Evolutionary conservation across 2,113 vertebrate species (phyloP).

Genomic region (Mustela lutreola): DNA sequence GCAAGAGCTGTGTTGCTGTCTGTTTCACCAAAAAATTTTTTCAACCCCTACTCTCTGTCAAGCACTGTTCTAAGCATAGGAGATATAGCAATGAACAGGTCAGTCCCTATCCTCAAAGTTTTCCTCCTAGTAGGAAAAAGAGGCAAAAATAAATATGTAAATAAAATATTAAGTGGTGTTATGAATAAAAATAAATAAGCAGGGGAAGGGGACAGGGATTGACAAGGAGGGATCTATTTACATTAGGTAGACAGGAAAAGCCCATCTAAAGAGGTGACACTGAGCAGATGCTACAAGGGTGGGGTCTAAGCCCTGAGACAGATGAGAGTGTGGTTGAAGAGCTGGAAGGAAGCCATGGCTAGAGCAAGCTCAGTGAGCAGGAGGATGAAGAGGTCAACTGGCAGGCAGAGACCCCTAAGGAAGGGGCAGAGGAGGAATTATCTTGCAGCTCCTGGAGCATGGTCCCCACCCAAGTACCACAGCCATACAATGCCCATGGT

Average conservation of each 20-base stretch:
- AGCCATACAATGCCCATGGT: not conserved
- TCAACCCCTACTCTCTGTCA: not conserved
- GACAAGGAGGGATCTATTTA: not conserved
- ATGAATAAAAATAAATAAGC: not conserved
- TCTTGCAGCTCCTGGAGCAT: not conserved
- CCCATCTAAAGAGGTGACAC: not conserved
- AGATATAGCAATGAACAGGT: not conserved
- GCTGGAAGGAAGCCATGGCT: not conserved
- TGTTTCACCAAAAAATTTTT: not conserved
- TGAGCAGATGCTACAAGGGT: not conserved
- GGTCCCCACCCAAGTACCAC: not conserved
- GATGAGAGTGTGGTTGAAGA: not conserved
- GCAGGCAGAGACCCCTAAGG: not conserved
- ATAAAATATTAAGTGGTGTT: not conserved
- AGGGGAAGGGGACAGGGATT: not conserved
- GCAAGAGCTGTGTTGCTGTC: not conserved
- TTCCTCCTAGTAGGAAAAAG: not conserved
- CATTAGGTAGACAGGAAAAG: not conserved
- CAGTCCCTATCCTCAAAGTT: not conserved
- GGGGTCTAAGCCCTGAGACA: not conserved
- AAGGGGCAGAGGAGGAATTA: not conserved
- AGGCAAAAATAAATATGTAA: constrained; percentile 2
- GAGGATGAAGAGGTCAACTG: not conserved
- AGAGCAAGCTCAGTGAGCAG: not conserved
- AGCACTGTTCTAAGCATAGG: not conserved